A percentile compares a stretch with the other conserved stretches of the same genome.
Conservation (phyloP, 2,113 vertebrate genomes). For the Oxyura jamaicensis region DNA sequence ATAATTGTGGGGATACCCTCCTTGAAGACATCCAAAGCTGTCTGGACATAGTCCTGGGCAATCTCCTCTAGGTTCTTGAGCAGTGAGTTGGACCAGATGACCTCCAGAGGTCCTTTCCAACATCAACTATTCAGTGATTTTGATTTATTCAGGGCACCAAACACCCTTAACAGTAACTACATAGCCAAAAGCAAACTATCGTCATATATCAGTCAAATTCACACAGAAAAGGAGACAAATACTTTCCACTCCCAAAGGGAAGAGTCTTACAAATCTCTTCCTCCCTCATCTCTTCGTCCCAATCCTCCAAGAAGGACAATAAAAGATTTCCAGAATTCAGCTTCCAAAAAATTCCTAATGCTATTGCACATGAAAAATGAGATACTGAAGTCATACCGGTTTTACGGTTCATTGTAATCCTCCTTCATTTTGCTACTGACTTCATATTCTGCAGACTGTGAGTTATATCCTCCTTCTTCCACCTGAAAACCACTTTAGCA, state of each 20-base stretch:
- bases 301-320: background rate
- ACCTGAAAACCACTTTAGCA: background rate
- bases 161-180: background rate
- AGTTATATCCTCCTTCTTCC: background rate
- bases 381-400: background rate
- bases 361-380: background rate
- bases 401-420: background rate
- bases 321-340: background rate
- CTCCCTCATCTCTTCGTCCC: background rate
- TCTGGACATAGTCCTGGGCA: too few species aligned
- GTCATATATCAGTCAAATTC: background rate
- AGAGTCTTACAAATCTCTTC: background rate
- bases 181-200: background rate
- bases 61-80: too few species aligned
- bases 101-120: too few species aligned
- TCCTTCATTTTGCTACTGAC: background rate
- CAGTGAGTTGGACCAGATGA: too few species aligned
- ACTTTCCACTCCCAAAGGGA: background rate
- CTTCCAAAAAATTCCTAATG: background rate
- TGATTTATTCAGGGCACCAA: background rate
- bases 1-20: too few species aligned
- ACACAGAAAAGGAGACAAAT: background rate
- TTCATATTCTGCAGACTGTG: background rate
- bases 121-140: too few species aligned
- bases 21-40: too few species aligned